Evolutionary conservation across 2,888 invertebrate species (phyloP).

Genomic region (Stenichneumon culpator): DNA sequence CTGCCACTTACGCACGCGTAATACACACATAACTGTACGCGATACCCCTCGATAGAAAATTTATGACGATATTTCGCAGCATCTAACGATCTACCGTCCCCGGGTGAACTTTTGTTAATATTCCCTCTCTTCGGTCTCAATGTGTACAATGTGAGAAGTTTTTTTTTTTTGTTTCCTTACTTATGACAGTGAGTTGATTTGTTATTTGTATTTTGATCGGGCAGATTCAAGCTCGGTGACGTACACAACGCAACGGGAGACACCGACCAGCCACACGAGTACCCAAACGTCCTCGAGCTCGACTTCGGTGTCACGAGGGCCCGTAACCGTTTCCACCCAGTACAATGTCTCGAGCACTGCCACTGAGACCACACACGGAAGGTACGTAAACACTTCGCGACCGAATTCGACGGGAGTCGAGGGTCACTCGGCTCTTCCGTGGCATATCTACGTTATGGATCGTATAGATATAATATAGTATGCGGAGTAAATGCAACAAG

Average conservation of each 20-base stretch:
- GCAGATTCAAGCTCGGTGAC: conserved; percentile 82
- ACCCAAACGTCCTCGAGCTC: conserved; percentile 78
- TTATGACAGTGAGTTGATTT: background rate
- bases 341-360: conserved; percentile 79
- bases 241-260: conserved; percentile 81
- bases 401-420: conserved; percentile 9
- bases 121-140: conserved; percentile 13
- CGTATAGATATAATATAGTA: conserved; percentile 29
- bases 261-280: conserved; percentile 79
- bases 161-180: background rate
- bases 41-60: conserved; percentile 21
- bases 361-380: conserved; percentile 80
- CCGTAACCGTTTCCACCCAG: conserved; percentile 79
- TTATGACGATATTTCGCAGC: conserved; percentile 14
- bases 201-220: background rate
- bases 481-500: conserved; percentile 61
- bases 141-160: background rate
- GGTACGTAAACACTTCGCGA: conserved; percentile 72
- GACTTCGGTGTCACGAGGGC: conserved; percentile 76
- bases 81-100: background rate
- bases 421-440: background rate
- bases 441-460: background rate
- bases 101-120: conserved; percentile 20
- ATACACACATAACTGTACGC: conserved; percentile 29
- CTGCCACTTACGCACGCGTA: conserved; percentile 64